Conservation (phyloP, 2,113 vertebrate genomes). For the Zosterops japonicus region DNA sequence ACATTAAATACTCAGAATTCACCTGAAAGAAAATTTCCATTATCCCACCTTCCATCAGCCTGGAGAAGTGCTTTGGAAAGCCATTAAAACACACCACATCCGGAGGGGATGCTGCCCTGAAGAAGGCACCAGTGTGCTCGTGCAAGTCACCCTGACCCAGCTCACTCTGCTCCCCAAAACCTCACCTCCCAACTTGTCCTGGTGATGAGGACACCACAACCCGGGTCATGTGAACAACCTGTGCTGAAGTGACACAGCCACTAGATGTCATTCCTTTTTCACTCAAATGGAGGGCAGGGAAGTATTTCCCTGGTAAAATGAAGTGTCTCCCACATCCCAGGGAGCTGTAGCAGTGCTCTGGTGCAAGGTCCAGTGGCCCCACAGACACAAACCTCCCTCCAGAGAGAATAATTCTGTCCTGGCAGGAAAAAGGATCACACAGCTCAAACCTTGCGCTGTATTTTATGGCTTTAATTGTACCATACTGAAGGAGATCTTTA, state of each 20-base stretch:
- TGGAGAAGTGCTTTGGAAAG: not conserved
- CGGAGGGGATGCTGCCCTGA: not conserved
- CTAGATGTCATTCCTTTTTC: slow-evolving; percentile 70
- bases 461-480: not conserved
- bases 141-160: not conserved
- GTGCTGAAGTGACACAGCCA: slow-evolving; percentile 11
- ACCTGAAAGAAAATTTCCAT: not conserved
- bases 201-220: not conserved
- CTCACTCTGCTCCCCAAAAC: not conserved
- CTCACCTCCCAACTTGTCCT: fast-evolving
- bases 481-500: not conserved
- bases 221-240: not conserved
- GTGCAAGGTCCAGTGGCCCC: not conserved
- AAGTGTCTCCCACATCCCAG: fast-evolving
- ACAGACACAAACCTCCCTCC: not conserved
- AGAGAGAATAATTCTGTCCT: not conserved
- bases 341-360: not conserved
- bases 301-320: not conserved
- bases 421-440: not conserved
- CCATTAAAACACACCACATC: not conserved
- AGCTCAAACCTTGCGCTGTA: not conserved
- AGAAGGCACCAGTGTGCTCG: fast-evolving
- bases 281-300: not conserved
- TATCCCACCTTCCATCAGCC: not conserved
- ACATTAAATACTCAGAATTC: slow-evolving; percentile 9